Evolutionary conservation across 2,797 vertebrate genomes (phyloP).

Genomic region (Galago senegalensis): DNA sequence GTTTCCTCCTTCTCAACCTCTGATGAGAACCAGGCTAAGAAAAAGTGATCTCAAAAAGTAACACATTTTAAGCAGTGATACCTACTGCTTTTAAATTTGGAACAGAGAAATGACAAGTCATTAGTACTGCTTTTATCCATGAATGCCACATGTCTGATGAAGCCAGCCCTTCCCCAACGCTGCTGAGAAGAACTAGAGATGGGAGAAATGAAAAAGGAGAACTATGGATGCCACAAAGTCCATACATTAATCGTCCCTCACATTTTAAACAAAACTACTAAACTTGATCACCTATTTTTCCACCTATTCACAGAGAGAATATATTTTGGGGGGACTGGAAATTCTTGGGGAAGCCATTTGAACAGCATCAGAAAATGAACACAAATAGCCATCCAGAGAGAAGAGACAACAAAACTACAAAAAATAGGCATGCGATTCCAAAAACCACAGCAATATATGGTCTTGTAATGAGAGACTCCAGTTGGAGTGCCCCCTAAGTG

Average conservation of each 20-base stretch:
- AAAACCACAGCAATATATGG: background rate
- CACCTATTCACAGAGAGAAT: background rate
- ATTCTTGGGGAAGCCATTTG: background rate
- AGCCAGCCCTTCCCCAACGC: background rate
- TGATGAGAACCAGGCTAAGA: conserved; percentile 13
- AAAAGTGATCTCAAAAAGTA: background rate
- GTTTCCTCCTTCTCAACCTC: conserved; percentile 8
- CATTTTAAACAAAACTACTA: conserved; percentile 17
- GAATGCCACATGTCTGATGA: background rate
- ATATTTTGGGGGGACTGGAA: background rate
- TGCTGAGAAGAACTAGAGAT: background rate
- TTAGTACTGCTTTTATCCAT: background rate
- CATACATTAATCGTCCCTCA: background rate
- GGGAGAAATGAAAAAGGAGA: background rate
- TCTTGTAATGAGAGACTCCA: background rate
- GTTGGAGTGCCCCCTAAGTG: background rate
- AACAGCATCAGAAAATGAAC: background rate
- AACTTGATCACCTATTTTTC: background rate
- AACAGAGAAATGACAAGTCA: conserved; percentile 1
- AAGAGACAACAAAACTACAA: background rate
- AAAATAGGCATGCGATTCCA: background rate
- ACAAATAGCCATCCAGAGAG: background rate
- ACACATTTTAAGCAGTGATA: background rate
- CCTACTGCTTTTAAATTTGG: conserved; percentile 27
- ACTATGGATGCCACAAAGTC: background rate